Evolutionary conservation across 2,888 invertebrate genomes (phyloP).

Genomic region (Eustalomyia histrio): DNA sequence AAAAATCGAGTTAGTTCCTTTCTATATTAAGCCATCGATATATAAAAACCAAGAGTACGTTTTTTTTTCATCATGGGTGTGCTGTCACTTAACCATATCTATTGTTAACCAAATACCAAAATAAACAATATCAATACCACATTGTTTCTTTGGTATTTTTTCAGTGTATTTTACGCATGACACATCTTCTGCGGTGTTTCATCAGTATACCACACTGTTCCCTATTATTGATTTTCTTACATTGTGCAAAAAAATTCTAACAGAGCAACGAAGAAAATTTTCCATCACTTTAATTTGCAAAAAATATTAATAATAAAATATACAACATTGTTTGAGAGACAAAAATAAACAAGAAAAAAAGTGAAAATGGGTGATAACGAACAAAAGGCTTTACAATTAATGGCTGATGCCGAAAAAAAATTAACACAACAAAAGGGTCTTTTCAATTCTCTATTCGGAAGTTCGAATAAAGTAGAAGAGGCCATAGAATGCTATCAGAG

Average conservation of each 20-base stretch:
- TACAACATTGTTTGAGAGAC: background rate
- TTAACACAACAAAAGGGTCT: constrained; percentile 86
- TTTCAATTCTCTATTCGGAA: constrained; percentile 66
- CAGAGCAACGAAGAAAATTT: constrained; percentile 62
- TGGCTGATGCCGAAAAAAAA: constrained; percentile 91
- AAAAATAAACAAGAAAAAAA: constrained; percentile 50
- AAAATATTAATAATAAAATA: constrained; percentile 13
- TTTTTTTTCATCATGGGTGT: too few species aligned
- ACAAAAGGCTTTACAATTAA: constrained; percentile 94
- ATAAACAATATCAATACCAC: constrained; percentile 37
- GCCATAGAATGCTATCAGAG: constrained; percentile 97
- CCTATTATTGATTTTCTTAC: constrained; percentile 62
- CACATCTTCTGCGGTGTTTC: constrained; percentile 43
- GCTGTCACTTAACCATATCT: constrained; percentile 12
- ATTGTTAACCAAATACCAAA: constrained; percentile 13
- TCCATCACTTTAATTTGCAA: constrained; percentile 53
- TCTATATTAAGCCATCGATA: too few species aligned
- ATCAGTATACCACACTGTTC: constrained; percentile 37
- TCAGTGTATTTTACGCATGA: constrained; percentile 56
- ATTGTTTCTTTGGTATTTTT: constrained; percentile 16
- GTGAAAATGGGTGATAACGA: constrained; percentile 91
- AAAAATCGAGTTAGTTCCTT: too few species aligned
- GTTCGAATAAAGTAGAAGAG: constrained; percentile 92
- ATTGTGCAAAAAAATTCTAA: constrained; percentile 61
- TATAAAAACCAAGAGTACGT: too few species aligned